Evolutionary conservation across 2,797 vertebrate species (phyloP), one percentile per base, ranked within the genome.

Genomic region (Cuniculus paca): DNA sequence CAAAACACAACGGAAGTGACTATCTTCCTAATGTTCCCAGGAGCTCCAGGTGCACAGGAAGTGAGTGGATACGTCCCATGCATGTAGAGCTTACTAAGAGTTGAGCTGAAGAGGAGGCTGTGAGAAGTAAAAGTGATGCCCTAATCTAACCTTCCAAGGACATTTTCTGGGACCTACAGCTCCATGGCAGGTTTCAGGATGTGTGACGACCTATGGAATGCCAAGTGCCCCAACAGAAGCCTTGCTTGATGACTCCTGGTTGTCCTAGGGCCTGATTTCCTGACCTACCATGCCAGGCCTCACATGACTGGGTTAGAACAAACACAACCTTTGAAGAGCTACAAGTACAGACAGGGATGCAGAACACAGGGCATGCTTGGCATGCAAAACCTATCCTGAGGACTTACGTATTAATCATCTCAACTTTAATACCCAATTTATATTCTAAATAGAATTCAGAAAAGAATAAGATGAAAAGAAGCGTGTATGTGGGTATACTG

Each of bases 341-440:
- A 22, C 45, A 77, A 91, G 87, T 77, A 78, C 42, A 91, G 84
- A 88, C 36, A 79, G 86, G 72, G 45, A 68, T 24, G 52, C 42
- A 70, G 79, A 88, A 78, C 11, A 6, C 31, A 68, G 34, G 48
- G 58, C 14, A 4, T 17, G 12, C n/a, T 54, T 86, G 83, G n/a
- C 54, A 56, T 11, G 10, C 28, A 82, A 93, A 91, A 56, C 14
- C 42, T 50, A 26, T 65, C 28, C 70, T 81, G 74, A 90, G 88
- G 80, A 94, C 34, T 16, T 79, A 78, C 0, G 20, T 48, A 60
- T 24, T 65, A 90, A 84, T 28, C 61, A 84, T 61, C 45, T 82
- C 48, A 28, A 26, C 31, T 85, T 19, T 88, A 94, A 80, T 75
- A 60, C 4, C 42, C 58, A 80, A 22, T 34, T 92, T 79, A 85